These are phyloP conservation scores for Phanerotoma sp. DNA, from an alignment of 2,888 invertebrate genomes.

Conservation along the genomic window DNA sequence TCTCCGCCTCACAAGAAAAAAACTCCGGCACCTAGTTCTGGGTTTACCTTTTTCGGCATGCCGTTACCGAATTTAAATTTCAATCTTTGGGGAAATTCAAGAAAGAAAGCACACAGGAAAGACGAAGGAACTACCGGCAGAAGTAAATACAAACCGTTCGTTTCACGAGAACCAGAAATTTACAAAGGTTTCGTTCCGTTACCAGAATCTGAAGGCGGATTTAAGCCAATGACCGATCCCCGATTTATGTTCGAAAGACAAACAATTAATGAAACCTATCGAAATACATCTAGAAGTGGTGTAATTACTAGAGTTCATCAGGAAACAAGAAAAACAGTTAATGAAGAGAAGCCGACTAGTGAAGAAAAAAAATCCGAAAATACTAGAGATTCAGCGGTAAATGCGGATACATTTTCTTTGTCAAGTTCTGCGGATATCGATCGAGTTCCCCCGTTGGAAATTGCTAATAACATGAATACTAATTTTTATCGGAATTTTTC, in stretches of 20 bases:
- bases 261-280: slow-evolving; percentile 32
- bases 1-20: slow-evolving; percentile 43
- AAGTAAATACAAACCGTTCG: slow-evolving; percentile 54
- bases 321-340: slow-evolving; percentile 17
- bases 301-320: slow-evolving; percentile 33
- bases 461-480: slow-evolving; percentile 10
- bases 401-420: slow-evolving; percentile 24
- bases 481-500: neutral
- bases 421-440: slow-evolving; percentile 24
- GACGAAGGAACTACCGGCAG: slow-evolving; percentile 46
- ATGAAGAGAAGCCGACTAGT: neutral
- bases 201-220: slow-evolving; percentile 72
- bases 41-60: slow-evolving; percentile 84
- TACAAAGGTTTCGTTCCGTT: slow-evolving; percentile 79
- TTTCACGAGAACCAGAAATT: slow-evolving; percentile 64
- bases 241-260: slow-evolving; percentile 27
- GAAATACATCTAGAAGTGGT: slow-evolving; percentile 25
- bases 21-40: slow-evolving; percentile 61
- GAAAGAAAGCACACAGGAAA: slow-evolving; percentile 55
- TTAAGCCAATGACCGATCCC: slow-evolving; percentile 67
- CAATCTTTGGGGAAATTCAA: slow-evolving; percentile 62
- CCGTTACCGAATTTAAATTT: slow-evolving; percentile 75
- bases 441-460: slow-evolving; percentile 21
- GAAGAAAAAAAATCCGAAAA: neutral
- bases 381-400: slow-evolving; percentile 23